Base-by-base conservation (phyloP, 2,888 invertebrate species). In the Colostygia pectinataria region DNA sequence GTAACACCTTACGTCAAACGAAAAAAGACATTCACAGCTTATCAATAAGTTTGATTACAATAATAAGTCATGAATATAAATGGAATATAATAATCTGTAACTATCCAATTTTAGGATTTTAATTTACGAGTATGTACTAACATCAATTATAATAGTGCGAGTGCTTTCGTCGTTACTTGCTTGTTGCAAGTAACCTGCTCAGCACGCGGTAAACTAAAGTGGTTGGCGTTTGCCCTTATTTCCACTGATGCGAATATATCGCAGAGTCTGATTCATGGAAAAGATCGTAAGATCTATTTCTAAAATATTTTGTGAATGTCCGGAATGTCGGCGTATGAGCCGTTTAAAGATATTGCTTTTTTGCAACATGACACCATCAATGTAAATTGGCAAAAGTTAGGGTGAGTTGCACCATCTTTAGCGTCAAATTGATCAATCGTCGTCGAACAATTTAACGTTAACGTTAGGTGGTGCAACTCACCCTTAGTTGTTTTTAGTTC, bases 21-120 rank as follows among this genome's bases (percentile, higher is more conserved):
- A 43, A 44, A 38, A 34, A 39, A 50, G 38, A 43, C 43, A 49
- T 50, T 29, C 24, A 31, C 18, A 38, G 31, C 23, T 9, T 42
- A 27, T 0, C 10, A 13, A 20, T 5, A 27, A 43, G 0, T 2
- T 15, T 31, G 13, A 29, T 40, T 14, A 39, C 9, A 27, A 20
- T 32, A 27, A 9, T 20, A 27, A 37, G 4, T 1, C n/a, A 15
- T 28, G 15, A 28, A 10, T 38, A n/a, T 10, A 14, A 15, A 37
- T 5, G 3, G n/a, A 27, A 15, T 25, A 38, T 15, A 8, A 2
- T 8, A 10, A 27, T 38, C 28, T 4, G 28, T 9, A 28, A 12
- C 39, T 39, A 28, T 27, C 2, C 2, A 18, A 18, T 18, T 18
- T 18, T 18, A 18, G 2, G 4, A 18, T 4, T 10, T 10, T 9